These are phyloP conservation scores for Portevinia maculata DNA, from an alignment of 2,888 invertebrate genomes.

Conservation along the genomic window DNA sequence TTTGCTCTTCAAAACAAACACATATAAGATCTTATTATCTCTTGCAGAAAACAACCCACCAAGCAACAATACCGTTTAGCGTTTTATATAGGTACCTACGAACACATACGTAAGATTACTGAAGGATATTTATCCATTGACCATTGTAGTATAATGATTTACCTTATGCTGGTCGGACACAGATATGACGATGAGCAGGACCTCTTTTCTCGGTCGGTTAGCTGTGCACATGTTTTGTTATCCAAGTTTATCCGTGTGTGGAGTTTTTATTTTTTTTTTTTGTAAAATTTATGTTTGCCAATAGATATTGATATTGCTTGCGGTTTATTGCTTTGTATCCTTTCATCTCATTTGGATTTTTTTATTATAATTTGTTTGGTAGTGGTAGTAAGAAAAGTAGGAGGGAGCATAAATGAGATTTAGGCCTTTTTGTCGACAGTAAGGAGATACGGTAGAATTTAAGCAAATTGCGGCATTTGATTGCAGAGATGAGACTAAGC, in stretches of 20 bases:
- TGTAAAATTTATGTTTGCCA: slow-evolving; percentile 69
- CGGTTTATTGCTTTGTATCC: slow-evolving; percentile 72
- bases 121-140: slow-evolving; percentile 61
- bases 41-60: slow-evolving; percentile 54
- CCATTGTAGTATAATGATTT: slow-evolving; percentile 71
- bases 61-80: slow-evolving; percentile 64
- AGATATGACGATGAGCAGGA: slow-evolving; percentile 56
- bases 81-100: slow-evolving; percentile 61
- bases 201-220: slow-evolving; percentile 13
- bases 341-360: slow-evolving; percentile 69
- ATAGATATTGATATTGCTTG: slow-evolving; percentile 73
- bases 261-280: slow-evolving; percentile 41
- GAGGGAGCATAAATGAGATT: slow-evolving; percentile 50
- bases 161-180: slow-evolving; percentile 57
- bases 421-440: slow-evolving; percentile 30
- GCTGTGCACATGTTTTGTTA: slow-evolving; percentile 14
- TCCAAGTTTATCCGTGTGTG: neutral
- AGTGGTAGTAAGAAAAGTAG: slow-evolving; percentile 9
- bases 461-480: slow-evolving; percentile 66
- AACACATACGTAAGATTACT: slow-evolving; percentile 44
- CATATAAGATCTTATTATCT: slow-evolving; percentile 53
- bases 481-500: slow-evolving; percentile 18
- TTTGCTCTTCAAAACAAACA: slow-evolving; percentile 69
- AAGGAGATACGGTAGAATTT: slow-evolving; percentile 21
- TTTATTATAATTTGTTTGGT: slow-evolving; percentile 36